These are phyloP conservation scores for Rhinolophus sinicus DNA, from an alignment of 2,113 vertebrate genomes.

Conservation along the genomic window DNA sequence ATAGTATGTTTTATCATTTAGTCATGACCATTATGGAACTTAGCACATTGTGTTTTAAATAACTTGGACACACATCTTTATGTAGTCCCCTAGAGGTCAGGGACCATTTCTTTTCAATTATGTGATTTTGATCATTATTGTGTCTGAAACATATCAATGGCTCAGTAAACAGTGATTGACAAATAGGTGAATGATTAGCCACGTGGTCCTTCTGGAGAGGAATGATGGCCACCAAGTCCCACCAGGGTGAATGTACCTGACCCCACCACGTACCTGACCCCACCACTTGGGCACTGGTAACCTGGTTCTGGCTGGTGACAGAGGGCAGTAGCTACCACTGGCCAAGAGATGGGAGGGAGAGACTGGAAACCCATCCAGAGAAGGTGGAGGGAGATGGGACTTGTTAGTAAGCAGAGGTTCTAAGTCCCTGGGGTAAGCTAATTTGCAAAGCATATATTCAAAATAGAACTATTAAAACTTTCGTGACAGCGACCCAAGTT, in stretches of 20 bases:
- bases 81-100: neutral
- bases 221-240: neutral
- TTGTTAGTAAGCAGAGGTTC: neutral
- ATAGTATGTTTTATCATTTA: neutral
- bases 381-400: neutral
- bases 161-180: neutral
- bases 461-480: neutral
- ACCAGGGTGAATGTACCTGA: neutral
- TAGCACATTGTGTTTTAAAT: neutral
- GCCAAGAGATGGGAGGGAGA: too few relatives aligned
- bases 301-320: neutral
- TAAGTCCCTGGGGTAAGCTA: neutral
- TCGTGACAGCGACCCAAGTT: neutral
- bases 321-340: fast-evolving
- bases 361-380: neutral
- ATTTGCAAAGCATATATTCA: neutral
- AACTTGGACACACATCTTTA: neutral
- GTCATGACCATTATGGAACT: neutral
- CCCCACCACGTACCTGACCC: neutral
- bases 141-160: neutral
- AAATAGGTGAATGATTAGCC: neutral
- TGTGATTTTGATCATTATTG: neutral
- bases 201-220: neutral
- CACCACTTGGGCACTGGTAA: neutral
- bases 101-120: neutral